Evolutionary conservation across 2,113 vertebrate genomes (phyloP).

Genomic region (Pterophyllum scalare): DNA sequence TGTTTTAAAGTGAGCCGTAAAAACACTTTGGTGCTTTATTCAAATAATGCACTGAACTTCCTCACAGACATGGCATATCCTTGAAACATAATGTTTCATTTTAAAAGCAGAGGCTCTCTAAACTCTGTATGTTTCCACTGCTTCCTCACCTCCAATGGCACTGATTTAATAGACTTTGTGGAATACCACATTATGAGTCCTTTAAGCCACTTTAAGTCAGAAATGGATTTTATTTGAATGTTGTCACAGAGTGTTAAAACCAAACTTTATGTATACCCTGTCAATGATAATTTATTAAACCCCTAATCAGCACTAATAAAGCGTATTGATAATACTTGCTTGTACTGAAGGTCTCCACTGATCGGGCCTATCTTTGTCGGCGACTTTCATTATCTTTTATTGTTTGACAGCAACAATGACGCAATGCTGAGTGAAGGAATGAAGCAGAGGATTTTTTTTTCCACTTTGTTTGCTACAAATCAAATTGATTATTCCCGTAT

Average conservation of each 20-base stretch:
- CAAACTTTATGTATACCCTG: no score
- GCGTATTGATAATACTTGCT: no score
- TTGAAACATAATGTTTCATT: neutral
- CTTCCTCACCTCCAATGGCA: conserved; percentile 39
- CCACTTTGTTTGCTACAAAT: conserved; percentile 15
- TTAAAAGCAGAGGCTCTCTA: neutral
- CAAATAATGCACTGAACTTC: conserved; percentile 23
- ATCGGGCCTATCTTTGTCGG: neutral
- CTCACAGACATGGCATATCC: neutral
- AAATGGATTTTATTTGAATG: neutral
- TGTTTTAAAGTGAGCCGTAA: conserved; percentile 5
- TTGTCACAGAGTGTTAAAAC: neutral
- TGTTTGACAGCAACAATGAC: neutral
- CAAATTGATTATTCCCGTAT: conserved; percentile 9
- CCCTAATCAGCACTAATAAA: no score
- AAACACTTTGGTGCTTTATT: neutral
- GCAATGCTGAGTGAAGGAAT: neutral
- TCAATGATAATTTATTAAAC: neutral
- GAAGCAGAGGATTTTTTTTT: neutral
- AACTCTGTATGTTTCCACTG: neutral
- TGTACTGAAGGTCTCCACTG: no score
- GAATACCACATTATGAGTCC: neutral
- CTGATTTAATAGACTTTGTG: conserved; percentile 25
- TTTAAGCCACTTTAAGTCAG: neutral
- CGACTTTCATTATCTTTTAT: neutral